Evolutionary conservation across 2,888 invertebrate species (phyloP).

Genomic region (Cephus spinipes): DNA sequence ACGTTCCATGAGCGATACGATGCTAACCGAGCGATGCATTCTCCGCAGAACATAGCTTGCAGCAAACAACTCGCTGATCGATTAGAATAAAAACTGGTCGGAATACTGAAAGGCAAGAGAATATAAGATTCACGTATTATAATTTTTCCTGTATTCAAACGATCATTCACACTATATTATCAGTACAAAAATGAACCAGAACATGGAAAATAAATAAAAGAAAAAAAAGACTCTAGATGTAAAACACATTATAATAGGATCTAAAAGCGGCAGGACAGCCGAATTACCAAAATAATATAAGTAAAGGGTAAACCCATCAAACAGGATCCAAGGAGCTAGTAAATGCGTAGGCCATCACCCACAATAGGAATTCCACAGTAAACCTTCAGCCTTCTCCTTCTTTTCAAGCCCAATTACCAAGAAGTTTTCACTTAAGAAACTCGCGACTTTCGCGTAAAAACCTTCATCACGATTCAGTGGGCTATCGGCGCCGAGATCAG

Average conservation of each 20-base stretch:
- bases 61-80: neutral
- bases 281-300: neutral
- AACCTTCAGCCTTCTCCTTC: neutral
- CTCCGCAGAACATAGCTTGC: neutral
- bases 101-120: neutral
- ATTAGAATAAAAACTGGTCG: neutral
- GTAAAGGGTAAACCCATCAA: neutral
- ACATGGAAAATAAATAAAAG: neutral
- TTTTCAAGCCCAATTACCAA: slow-evolving; percentile 22
- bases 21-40: neutral
- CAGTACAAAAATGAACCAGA: neutral
- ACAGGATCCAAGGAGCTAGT: neutral
- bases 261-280: neutral
- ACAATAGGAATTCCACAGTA: slow-evolving; percentile 19
- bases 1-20: neutral
- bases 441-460: slow-evolving; percentile 24
- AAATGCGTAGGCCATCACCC: slow-evolving; percentile 1
- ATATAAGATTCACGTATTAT: neutral
- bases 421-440: slow-evolving; percentile 24
- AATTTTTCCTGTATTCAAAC: neutral
- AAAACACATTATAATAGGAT: neutral
- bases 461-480: slow-evolving; percentile 26
- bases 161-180: neutral
- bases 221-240: neutral
- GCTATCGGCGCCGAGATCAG: slow-evolving; percentile 25